A percentile compares a stretch with the other conserved stretches of the same genome.
Evolutionary conservation across 2,797 vertebrate species (phyloP).

Genomic region (Lacerta viridis): DNA sequence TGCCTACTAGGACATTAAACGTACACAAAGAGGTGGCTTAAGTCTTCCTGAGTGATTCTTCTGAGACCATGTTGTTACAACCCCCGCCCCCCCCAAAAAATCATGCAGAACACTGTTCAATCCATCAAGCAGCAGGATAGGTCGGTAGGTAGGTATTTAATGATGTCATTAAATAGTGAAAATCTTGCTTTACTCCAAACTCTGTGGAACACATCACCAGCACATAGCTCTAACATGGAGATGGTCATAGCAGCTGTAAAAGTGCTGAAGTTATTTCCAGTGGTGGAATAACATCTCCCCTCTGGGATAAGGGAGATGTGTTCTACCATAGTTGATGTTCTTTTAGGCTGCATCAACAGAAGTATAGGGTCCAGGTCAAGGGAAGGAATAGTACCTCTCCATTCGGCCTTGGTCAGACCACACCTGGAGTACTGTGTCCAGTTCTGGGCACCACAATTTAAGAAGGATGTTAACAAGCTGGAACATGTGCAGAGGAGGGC

Average conservation of each 20-base stretch:
- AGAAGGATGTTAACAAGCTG: too few species aligned
- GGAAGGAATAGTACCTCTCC: too few species aligned
- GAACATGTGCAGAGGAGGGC: too few species aligned
- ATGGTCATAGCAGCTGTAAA: not conserved
- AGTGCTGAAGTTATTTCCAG: not conserved
- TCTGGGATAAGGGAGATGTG: not conserved
- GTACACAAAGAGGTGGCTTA: constrained; percentile 6
- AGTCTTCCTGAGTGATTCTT: constrained; percentile 34
- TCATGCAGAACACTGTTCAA: constrained; percentile 30
- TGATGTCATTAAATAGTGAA: constrained; percentile 16
- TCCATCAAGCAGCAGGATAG: constrained; percentile 6
- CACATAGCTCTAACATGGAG: not conserved
- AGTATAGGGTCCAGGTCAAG: too few species aligned
- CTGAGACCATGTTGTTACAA: constrained; percentile 16
- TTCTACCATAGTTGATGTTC: too few species aligned
- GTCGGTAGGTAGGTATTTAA: constrained; percentile 3
- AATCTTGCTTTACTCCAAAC: constrained; percentile 20
- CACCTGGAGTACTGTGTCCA: too few species aligned
- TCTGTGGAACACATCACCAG: not conserved
- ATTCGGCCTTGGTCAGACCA: too few species aligned
- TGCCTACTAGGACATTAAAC: not conserved
- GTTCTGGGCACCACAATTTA: too few species aligned
- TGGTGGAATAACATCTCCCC: not conserved
- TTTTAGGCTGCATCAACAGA: too few species aligned
- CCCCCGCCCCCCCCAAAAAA: too few species aligned